Percentiles rank a stretch among this genome's conserved stretches.
Conservation (phyloP, 2,797 vertebrate species). For the Perodicticus potto region DNA sequence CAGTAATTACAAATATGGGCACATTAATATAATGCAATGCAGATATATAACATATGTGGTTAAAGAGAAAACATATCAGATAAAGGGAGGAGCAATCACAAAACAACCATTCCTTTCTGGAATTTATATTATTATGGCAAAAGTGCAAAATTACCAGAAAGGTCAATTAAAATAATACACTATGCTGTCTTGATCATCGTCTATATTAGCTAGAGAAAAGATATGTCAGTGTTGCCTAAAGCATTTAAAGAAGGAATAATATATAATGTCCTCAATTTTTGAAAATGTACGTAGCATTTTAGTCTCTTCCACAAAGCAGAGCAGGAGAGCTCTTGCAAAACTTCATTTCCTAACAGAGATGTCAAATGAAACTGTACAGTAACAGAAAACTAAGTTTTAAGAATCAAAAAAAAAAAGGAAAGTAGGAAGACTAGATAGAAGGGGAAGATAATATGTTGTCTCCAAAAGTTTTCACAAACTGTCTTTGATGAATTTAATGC, state of each 20-base stretch:
- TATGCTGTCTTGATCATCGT: neutral
- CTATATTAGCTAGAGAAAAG: neutral
- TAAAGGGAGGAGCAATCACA: neutral
- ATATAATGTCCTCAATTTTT: neutral
- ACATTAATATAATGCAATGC: neutral
- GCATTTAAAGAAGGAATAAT: neutral
- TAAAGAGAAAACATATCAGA: neutral
- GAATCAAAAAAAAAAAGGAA: neutral
- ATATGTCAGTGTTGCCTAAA: neutral
- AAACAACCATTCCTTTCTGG: neutral
- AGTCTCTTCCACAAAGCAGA: neutral
- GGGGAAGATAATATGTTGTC: neutral
- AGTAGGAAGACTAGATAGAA: neutral
- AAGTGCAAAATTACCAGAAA: neutral
- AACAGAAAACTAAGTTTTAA: neutral
- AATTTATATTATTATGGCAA: neutral
- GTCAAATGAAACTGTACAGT: neutral
- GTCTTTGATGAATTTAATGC: neutral
- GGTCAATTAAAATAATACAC: neutral
- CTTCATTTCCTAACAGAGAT: neutral
- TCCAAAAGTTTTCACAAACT: neutral
- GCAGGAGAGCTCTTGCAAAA: neutral
- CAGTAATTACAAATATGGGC: neutral
- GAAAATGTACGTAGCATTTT: neutral
- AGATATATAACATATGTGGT: neutral